Evolutionary conservation across 2,113 vertebrate genomes (phyloP).

Genomic region (Epinephelus lanceolatus): DNA sequence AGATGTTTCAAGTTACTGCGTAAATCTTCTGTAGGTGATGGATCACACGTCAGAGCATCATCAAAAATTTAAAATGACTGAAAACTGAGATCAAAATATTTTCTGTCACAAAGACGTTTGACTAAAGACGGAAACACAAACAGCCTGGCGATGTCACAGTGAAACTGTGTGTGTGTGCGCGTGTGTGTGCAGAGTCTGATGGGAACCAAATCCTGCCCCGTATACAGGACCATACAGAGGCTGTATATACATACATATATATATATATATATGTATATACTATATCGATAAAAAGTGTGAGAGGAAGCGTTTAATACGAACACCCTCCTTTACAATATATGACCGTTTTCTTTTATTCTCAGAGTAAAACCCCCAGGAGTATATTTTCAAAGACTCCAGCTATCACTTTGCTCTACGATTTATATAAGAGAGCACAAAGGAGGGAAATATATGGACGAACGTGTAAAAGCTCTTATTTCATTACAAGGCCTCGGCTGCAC

Average conservation of each 20-base stretch:
- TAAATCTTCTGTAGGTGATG: neutral
- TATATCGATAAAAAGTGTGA: constrained; percentile 6
- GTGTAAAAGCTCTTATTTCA: constrained; percentile 45
- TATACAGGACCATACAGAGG: neutral
- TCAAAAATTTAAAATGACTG: neutral
- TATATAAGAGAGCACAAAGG: constrained; percentile 40
- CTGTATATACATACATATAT: no score
- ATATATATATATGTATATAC: no score
- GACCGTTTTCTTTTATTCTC: constrained; percentile 33
- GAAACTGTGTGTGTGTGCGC: neutral
- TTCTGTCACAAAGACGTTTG: neutral
- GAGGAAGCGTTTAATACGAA: constrained; percentile 9
- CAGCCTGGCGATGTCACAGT: neutral
- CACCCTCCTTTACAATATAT: constrained; percentile 10
- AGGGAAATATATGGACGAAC: constrained; percentile 41
- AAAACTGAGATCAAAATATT: neutral
- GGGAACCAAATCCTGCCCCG: neutral
- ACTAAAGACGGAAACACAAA: neutral
- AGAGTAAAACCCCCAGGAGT: constrained; percentile 19
- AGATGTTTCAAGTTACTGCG: neutral
- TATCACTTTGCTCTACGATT: constrained; percentile 33
- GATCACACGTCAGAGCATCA: neutral
- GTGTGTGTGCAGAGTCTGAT: neutral
- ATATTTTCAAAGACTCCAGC: constrained; percentile 35
- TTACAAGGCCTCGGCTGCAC: constrained; percentile 8